phyloP scores from a whole-genome alignment of 1,140 invertebrate species.

The Drosophila paulistorum region DNA sequence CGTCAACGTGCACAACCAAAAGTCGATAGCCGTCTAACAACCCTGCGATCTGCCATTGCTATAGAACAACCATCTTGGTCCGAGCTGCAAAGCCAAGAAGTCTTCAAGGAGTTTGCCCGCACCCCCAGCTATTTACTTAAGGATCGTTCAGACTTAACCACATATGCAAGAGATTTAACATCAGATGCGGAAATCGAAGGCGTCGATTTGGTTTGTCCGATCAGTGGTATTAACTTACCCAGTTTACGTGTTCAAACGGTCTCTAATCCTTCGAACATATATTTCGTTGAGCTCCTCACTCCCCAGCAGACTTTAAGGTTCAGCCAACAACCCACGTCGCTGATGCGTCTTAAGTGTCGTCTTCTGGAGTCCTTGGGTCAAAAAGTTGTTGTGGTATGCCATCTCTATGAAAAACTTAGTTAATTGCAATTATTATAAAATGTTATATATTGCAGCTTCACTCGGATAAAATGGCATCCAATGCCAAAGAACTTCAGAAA shows the following conservation, averaged over 20 bases:
- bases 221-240: constrained; percentile 70
- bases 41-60: constrained; percentile 58
- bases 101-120: constrained; percentile 54
- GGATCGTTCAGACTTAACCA: constrained; percentile 44
- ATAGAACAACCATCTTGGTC: constrained; percentile 61
- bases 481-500: constrained; percentile 44
- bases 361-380: constrained; percentile 61
- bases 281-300: constrained; percentile 66
- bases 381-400: constrained; percentile 68
- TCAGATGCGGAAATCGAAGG: constrained; percentile 50
- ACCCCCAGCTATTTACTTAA: constrained; percentile 63
- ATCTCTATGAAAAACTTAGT: background rate
- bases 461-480: constrained; percentile 56
- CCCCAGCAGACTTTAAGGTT: constrained; percentile 57
- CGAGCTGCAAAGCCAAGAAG: constrained; percentile 31
- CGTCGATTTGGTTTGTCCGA: constrained; percentile 68
- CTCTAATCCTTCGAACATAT: constrained; percentile 35
- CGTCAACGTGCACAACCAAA: constrained; percentile 59
- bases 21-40: constrained; percentile 71
- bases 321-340: constrained; percentile 49
- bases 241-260: constrained; percentile 59
- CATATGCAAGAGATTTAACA: constrained; percentile 45
- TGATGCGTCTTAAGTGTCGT: constrained; percentile 62
- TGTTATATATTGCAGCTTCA: constrained; percentile 34
- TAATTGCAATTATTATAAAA: background rate